phyloP scores from a whole-genome alignment of 2,113 vertebrate genomes.

The Meriones unguiculatus region DNA sequence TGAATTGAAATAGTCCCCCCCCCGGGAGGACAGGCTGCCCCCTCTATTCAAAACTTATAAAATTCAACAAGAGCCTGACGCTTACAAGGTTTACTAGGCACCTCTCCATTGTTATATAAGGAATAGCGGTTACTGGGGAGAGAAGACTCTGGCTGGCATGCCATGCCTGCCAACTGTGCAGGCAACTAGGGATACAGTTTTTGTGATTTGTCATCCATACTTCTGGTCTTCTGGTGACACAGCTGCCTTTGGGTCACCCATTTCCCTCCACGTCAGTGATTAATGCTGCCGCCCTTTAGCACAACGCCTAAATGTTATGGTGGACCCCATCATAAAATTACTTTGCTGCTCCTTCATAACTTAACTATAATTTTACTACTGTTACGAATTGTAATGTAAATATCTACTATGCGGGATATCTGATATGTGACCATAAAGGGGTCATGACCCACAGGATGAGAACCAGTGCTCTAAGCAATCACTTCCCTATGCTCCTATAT shows the following conservation, averaged over 20 bases:
- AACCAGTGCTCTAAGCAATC: not conserved
- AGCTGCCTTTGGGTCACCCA: not conserved
- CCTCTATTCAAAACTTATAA: not conserved
- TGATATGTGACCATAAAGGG: not conserved
- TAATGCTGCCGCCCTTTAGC: not conserved
- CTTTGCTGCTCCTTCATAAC: not conserved
- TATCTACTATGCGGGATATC: not conserved
- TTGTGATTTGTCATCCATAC: not conserved
- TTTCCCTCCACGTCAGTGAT: not conserved
- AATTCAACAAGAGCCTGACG: not conserved
- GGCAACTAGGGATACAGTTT: not conserved
- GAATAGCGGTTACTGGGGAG: not conserved
- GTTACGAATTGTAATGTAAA: not conserved
- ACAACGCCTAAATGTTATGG: not conserved
- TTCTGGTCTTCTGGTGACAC: not conserved
- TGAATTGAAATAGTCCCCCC: not conserved
- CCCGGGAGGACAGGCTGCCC: too few species aligned
- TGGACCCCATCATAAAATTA: not conserved
- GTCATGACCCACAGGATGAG: not conserved
- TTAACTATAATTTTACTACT: not conserved
- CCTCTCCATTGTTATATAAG: not conserved
- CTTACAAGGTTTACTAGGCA: not conserved
- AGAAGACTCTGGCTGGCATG: not conserved
- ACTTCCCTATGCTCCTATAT: not conserved
- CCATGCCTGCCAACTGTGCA: not conserved